Conservation (phyloP, 92 coral and sea anemone species). For the Isaurus tuberculatus region DNA sequence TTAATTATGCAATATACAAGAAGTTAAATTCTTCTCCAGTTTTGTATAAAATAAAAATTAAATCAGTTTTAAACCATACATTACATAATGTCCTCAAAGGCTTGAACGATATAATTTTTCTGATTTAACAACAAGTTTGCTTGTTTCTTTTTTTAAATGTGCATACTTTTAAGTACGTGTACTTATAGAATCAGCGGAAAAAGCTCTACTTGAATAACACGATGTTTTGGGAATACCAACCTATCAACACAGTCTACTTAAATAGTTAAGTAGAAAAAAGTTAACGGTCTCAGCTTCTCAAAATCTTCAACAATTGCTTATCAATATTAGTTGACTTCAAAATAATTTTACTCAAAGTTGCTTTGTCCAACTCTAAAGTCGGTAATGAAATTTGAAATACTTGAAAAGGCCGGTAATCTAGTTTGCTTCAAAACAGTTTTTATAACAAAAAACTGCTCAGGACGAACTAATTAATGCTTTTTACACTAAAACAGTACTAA, state of each 20-base stretch:
- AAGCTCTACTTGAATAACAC: background rate
- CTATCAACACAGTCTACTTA: too few species aligned
- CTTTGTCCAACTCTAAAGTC: background rate
- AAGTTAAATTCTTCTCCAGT: too few species aligned
- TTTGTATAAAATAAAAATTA: too few species aligned
- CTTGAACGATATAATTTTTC: too few species aligned
- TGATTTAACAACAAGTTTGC: too few species aligned
- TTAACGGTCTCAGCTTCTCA: background rate
- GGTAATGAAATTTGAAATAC: background rate
- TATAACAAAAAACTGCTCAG: background rate
- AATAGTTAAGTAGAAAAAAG: background rate
- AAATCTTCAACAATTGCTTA: constrained; percentile 11
- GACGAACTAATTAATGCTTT: background rate
- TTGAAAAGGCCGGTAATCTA: background rate
- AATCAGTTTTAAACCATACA: too few species aligned
- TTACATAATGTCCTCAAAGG: too few species aligned
- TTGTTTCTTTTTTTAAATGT: background rate
- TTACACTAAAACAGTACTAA: background rate
- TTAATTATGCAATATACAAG: too few species aligned
- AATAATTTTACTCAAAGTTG: background rate
- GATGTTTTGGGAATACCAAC: background rate
- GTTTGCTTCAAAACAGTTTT: background rate
- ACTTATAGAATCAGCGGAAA: background rate
- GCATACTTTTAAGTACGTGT: background rate
- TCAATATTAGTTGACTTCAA: background rate